Conservation (phyloP, 2,113 vertebrate genomes). For the Hippotragus niger region DNA sequence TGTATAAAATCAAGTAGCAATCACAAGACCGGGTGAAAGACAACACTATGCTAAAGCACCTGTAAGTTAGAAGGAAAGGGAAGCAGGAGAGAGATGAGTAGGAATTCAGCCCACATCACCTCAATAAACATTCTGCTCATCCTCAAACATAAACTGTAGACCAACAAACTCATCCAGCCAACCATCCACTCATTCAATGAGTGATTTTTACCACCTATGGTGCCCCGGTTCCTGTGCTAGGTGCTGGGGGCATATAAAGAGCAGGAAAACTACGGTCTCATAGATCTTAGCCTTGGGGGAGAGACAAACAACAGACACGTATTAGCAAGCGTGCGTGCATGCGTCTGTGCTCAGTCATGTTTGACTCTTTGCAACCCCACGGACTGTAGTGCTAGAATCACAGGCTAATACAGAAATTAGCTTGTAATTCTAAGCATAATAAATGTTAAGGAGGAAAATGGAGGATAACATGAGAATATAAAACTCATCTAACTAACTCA, state of each 20-base stretch:
- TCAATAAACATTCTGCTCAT: background rate
- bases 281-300: background rate
- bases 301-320: background rate
- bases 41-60: background rate
- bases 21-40: background rate
- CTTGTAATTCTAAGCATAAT: background rate
- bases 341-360: accelerated
- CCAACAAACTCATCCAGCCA: accelerated
- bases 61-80: background rate
- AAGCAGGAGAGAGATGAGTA: background rate
- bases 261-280: background rate
- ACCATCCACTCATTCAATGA: no score
- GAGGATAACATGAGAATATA: background rate
- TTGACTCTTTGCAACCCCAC: background rate
- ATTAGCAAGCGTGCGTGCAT: background rate
- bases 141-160: background rate
- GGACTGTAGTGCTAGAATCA: background rate
- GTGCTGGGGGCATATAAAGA: background rate
- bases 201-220: accelerated
- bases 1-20: background rate
- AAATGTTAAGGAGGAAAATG: background rate
- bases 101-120: background rate
- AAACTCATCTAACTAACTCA: no score
- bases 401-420: background rate
- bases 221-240: background rate